Conservation (phyloP, 2,797 vertebrate species). For the Chelidonichthys spinosus region DNA sequence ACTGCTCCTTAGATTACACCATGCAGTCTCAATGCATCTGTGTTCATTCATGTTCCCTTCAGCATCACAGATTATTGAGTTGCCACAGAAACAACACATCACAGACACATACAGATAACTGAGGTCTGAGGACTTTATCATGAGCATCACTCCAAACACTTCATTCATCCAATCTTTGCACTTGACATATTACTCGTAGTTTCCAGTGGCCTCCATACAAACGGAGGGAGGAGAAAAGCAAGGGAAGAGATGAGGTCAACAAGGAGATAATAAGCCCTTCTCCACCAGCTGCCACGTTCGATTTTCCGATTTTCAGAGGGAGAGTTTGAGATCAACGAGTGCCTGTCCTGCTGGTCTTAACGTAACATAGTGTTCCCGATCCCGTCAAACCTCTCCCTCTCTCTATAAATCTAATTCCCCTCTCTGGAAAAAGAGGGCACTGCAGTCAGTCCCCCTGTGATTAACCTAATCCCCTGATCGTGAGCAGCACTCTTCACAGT, state of each 20-base stretch:
- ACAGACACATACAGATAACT: not conserved
- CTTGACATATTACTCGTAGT: constrained; percentile 6
- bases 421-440: constrained; percentile 62
- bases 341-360: constrained; percentile 11
- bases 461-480: constrained; percentile 69
- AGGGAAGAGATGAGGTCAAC: not conserved
- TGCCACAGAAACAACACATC: constrained; percentile 28
- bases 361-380: constrained; percentile 5
- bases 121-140: constrained; percentile 30
- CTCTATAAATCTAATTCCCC: constrained; percentile 53
- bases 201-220: constrained; percentile 6
- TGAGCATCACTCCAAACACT: constrained; percentile 10
- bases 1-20: not conserved
- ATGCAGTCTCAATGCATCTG: constrained; percentile 5
- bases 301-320: constrained; percentile 27
- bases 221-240: not conserved
- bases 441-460: constrained; percentile 63
- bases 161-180: constrained; percentile 13
- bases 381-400: not conserved
- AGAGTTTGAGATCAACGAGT: constrained; percentile 7
- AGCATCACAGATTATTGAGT: constrained; percentile 19
- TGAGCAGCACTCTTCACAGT: constrained; percentile 42
- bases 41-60: constrained; percentile 1
- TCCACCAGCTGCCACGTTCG: constrained; percentile 27
- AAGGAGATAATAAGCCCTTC: constrained; percentile 20